These are phyloP conservation scores for Rhegmatorhina hoffmannsi DNA, from an alignment of 2,113 vertebrate genomes.

Conservation along the genomic window DNA sequence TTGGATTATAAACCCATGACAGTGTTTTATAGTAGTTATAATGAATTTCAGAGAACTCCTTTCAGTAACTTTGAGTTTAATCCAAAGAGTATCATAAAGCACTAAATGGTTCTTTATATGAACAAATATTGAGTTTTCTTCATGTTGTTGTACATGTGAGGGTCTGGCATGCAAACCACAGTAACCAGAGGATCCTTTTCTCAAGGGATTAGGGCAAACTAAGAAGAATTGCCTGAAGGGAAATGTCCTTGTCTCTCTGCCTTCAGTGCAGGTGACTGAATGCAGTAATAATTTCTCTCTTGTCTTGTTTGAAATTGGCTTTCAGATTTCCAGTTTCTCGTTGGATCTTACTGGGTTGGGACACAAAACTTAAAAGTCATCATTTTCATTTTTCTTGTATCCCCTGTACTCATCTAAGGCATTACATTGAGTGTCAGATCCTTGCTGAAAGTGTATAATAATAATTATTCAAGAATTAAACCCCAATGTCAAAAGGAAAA, in stretches of 20 bases:
- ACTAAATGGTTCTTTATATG: background rate
- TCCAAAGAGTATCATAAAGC: background rate
- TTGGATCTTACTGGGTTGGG: background rate
- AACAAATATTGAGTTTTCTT: background rate
- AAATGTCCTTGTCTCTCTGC: background rate
- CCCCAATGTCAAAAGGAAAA: background rate
- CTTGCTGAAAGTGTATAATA: background rate
- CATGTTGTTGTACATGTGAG: background rate
- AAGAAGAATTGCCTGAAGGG: background rate
- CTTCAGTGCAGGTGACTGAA: background rate
- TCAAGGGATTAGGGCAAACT: background rate
- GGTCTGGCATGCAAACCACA: background rate
- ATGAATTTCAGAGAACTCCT: background rate
- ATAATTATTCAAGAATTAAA: background rate
- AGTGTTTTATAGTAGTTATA: background rate
- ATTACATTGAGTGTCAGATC: background rate
- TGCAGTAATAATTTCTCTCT: background rate
- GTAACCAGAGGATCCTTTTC: background rate
- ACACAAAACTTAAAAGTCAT: background rate
- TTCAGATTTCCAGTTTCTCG: background rate
- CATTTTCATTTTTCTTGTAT: background rate
- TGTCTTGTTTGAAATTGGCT: background rate
- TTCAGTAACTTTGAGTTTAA: background rate
- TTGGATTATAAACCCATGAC: conserved; percentile 11
- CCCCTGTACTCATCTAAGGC: background rate